phyloP scores from a whole-genome alignment of 2,797 vertebrate genomes.

The Meda fulgida region DNA sequence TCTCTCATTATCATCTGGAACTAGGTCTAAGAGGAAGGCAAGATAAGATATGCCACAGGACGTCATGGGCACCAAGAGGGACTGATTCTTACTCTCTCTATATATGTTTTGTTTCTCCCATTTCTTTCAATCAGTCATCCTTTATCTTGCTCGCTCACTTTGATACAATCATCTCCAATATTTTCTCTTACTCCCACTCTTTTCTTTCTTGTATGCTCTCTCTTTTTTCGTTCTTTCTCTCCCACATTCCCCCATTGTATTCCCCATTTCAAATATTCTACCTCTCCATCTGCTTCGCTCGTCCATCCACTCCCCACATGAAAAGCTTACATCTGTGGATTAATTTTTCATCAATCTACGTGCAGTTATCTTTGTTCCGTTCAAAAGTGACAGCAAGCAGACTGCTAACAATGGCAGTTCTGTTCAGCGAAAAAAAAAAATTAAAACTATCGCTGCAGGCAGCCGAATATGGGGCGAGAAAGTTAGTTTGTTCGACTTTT shows the following conservation, averaged over 20 bases:
- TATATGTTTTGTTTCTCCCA: constrained; percentile 56
- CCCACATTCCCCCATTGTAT: constrained; percentile 42
- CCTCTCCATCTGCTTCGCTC: constrained; percentile 55
- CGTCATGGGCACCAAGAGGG: constrained; percentile 74
- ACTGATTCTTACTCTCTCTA: constrained; percentile 65
- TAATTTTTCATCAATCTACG: constrained; percentile 82
- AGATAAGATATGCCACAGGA: constrained; percentile 75
- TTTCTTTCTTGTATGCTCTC: constrained; percentile 46
- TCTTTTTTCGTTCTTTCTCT: constrained; percentile 30
- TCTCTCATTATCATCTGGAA: constrained; percentile 91
- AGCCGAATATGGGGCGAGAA: constrained; percentile 46
- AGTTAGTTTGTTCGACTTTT: constrained; percentile 61
- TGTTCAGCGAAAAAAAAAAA: constrained; percentile 58
- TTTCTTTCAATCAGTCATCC: constrained; percentile 42
- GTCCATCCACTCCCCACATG: constrained; percentile 58
- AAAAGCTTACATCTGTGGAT: constrained; percentile 77
- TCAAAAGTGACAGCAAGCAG: constrained; percentile 77
- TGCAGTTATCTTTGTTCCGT: constrained; percentile 82
- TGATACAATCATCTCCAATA: constrained; percentile 46
- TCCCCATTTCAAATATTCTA: constrained; percentile 49
- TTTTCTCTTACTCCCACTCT: constrained; percentile 50
- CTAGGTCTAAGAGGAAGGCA: constrained; percentile 83
- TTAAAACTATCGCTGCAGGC: constrained; percentile 46
- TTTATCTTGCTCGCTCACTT: constrained; percentile 40
- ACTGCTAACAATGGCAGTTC: constrained; percentile 81